Evolutionary conservation across 2,888 invertebrate genomes (phyloP).

Genomic region (Polydesmus complanatus): DNA sequence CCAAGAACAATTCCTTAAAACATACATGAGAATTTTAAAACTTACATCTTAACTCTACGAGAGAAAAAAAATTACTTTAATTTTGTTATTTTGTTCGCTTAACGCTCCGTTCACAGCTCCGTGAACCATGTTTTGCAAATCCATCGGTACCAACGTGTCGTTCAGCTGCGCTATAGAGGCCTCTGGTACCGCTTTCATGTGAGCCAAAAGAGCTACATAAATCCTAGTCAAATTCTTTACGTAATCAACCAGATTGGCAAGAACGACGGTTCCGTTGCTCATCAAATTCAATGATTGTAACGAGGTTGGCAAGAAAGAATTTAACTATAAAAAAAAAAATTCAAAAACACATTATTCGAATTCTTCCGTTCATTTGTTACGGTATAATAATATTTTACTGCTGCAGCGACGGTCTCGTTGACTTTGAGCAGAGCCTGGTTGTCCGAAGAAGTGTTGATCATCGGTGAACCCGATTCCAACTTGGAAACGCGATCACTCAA

Average conservation of each 20-base stretch:
- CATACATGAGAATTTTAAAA: background rate
- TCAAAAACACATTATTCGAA: background rate
- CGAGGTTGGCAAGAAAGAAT: background rate
- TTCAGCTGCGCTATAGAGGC: background rate
- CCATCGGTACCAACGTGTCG: too few relatives aligned
- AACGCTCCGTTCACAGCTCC: background rate
- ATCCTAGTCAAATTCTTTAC: slow-evolving; percentile 6
- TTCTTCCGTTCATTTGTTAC: too few relatives aligned
- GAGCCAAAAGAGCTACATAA: slow-evolving; percentile 7
- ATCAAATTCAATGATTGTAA: background rate
- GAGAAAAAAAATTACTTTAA: slow-evolving; percentile 2
- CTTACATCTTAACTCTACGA: background rate
- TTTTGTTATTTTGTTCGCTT: background rate
- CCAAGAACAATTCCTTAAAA: background rate
- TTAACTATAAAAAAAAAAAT: background rate
- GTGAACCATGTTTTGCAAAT: background rate
- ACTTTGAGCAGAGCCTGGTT: background rate
- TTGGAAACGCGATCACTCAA: background rate
- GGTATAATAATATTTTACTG: background rate
- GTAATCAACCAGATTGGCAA: slow-evolving; percentile 1
- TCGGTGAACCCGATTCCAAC: background rate
- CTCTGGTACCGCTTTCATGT: background rate
- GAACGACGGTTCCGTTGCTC: background rate
- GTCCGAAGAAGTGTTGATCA: background rate
- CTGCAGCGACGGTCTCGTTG: background rate